A percentile compares a stretch with the other conserved stretches of the same genome.
Evolutionary conservation across 2,888 invertebrate species (phyloP).

Genomic region (Meteorus cinctellus): DNA sequence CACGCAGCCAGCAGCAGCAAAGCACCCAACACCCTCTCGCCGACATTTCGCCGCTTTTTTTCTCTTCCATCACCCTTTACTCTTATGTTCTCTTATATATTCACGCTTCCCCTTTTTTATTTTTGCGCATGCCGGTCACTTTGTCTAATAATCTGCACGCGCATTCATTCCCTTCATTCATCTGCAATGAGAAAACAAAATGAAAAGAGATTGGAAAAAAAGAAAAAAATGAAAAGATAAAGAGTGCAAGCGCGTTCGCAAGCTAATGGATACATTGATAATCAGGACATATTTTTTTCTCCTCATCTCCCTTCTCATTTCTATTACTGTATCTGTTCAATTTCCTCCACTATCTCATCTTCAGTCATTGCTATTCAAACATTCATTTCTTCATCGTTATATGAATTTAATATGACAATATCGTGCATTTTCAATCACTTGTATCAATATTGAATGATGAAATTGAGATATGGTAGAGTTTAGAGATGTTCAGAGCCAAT

Average conservation of each 20-base stretch:
- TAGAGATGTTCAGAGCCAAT: slow-evolving; percentile 17
- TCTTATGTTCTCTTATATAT: slow-evolving; percentile 24
- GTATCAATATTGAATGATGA: slow-evolving; percentile 29
- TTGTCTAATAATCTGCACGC: slow-evolving; percentile 44
- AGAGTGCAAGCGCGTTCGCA: slow-evolving; percentile 8
- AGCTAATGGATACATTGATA: slow-evolving; percentile 26
- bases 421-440: slow-evolving; percentile 24
- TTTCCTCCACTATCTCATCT: background rate
- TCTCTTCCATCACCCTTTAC: background rate
- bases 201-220: no score
- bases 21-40: slow-evolving; percentile 45
- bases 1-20: slow-evolving; percentile 29
- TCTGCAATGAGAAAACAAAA: no score
- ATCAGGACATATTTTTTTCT: background rate
- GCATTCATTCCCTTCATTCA: slow-evolving; percentile 29
- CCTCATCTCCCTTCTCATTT: background rate
- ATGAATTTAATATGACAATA: background rate
- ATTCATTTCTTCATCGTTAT: background rate
- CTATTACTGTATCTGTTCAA: background rate
- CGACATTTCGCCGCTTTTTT: slow-evolving; percentile 42
- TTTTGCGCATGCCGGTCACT: slow-evolving; percentile 32
- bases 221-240: slow-evolving; percentile 18
- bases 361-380: background rate
- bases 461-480: slow-evolving; percentile 21
- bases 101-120: slow-evolving; percentile 24